A percentile compares a stretch with the other conserved stretches of the same genome.
These are phyloP conservation scores for Catajapyx aquilonaris DNA, from an alignment of 1,140 invertebrate species.

Conservation along the genomic window DNA sequence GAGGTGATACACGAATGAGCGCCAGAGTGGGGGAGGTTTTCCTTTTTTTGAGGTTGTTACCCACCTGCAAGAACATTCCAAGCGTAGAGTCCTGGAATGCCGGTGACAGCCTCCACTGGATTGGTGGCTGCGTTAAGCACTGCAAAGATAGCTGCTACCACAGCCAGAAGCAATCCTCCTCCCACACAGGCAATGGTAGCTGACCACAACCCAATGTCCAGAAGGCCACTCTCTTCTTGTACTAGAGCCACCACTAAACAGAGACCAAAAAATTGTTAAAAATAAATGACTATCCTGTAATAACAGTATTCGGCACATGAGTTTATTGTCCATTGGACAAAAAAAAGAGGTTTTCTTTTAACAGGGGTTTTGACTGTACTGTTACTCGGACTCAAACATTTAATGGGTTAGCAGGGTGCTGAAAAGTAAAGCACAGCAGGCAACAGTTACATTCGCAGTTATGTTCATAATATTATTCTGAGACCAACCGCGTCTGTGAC, in stretches of 20 bases:
- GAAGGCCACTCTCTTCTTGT: conserved; percentile 35
- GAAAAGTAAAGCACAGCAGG: too few relatives aligned
- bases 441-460: too few relatives aligned
- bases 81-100: conserved; percentile 52
- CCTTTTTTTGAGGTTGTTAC: too few relatives aligned
- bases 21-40: too few relatives aligned
- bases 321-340: too few relatives aligned
- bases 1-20: too few relatives aligned
- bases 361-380: too few relatives aligned
- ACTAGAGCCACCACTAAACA: conserved; percentile 33
- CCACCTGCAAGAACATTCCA: conserved; percentile 55
- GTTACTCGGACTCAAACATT: too few relatives aligned
- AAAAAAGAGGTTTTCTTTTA: too few relatives aligned
- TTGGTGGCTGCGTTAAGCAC: conserved; percentile 54
- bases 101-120: conserved; percentile 44
- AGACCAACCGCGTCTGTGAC: too few relatives aligned
- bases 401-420: too few relatives aligned
- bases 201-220: conserved; percentile 49
- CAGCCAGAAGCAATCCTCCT: conserved; percentile 39
- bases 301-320: neutral
- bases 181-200: conserved; percentile 38
- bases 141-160: conserved; percentile 46
- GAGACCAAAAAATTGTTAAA: conserved; percentile 4
- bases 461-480: too few relatives aligned
- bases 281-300: neutral